Base-by-base conservation (phyloP, 2,113 vertebrate species). In the Oreamnos americanus region DNA sequence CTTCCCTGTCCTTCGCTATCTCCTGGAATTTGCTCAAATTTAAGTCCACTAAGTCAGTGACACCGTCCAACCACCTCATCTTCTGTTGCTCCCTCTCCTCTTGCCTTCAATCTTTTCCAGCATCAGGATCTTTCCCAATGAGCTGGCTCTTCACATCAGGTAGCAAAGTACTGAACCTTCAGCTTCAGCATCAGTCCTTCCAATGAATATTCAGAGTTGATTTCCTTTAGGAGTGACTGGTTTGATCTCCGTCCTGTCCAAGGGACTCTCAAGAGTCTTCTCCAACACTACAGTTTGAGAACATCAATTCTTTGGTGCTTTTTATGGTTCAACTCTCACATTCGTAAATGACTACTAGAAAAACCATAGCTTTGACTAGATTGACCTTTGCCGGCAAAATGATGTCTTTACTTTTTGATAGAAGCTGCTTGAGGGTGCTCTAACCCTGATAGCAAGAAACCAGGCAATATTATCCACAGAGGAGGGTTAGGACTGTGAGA, bases 401-500 rank as follows among this genome's bases (percentile, higher is more conserved):
- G 39, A 76, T 76, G 71, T 43, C 39, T 43, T 39, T 43, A 8
- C 71, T 76, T 43, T 76, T 76, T 15, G 26, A 76, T 2, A 15
- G 39, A 86, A 81, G 15, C n/a, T 53, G 26, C 51, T 25, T 15
- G 43, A 53, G 43, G 28, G 36, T 3, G 14, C 7, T 45, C 43
- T 36, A 21, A 17, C 43, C 25, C 33, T 30, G 47, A 30, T 8
- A 58, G 25, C 43, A 60, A 30, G 4, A 45, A 33, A 49, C 1
- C 45, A 30, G 5, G 13, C 3, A 21, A 7, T 5, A 12, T 10
- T 28, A 28, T 7, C 33, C 14, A 0, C 21, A 51, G 9, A 30
- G 21, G 19, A 47, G 16, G 2, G 0, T 12, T 11, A 33, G 17
- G 6, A 10, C 1, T n/a, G 51, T 3, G 7, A 1, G 6, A 26